A percentile compares a stretch with the other conserved stretches of the same genome.
These are phyloP conservation scores for Monochamus saltuarius DNA, from an alignment of 1,140 invertebrate genomes.

Conservation along the genomic window DNA sequence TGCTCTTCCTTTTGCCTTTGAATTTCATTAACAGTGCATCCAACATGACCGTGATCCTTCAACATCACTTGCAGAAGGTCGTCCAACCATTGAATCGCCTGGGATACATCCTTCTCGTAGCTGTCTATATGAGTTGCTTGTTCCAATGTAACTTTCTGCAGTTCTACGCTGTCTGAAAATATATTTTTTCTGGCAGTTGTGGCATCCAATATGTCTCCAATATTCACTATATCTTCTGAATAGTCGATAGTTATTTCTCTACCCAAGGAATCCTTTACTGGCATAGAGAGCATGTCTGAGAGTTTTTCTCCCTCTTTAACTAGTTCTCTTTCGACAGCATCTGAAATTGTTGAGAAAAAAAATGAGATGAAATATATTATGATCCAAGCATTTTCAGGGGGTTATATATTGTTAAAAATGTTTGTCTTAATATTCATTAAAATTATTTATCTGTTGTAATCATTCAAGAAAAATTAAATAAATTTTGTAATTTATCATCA, in stretches of 20 bases:
- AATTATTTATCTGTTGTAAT: too few species aligned
- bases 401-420: too few species aligned
- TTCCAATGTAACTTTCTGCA: constrained; percentile 73
- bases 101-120: constrained; percentile 74
- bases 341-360: constrained; percentile 54
- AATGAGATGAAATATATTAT: too few species aligned
- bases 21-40: constrained; percentile 70
- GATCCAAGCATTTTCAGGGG: too few species aligned
- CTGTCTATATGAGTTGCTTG: constrained; percentile 72
- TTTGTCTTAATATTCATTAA: too few species aligned
- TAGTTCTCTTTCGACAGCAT: constrained; percentile 65
- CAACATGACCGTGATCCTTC: constrained; percentile 69
- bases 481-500: too few species aligned
- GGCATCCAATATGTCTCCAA: constrained; percentile 67
- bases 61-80: constrained; percentile 73
- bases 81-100: constrained; percentile 74
- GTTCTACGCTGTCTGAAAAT: constrained; percentile 65
- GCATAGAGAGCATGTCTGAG: constrained; percentile 76
- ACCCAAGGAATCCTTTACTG: constrained; percentile 76
- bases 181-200: constrained; percentile 65
- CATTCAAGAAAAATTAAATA: too few species aligned
- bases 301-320: constrained; percentile 77
- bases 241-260: constrained; percentile 74
- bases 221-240: constrained; percentile 68
- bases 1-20: constrained; percentile 74